phyloP scores from a whole-genome alignment of 2,888 invertebrate genomes.

The Elysia crispata region DNA sequence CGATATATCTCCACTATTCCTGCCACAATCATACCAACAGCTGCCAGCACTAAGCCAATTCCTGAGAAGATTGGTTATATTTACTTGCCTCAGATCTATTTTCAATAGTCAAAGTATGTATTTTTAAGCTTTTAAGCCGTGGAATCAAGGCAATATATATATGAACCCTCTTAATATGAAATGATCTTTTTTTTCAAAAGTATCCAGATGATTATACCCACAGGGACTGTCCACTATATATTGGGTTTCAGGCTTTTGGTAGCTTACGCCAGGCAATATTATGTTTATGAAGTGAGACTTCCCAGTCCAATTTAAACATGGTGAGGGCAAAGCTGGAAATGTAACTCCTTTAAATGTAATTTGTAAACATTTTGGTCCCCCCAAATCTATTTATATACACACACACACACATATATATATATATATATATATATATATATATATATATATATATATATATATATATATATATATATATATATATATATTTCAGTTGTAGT shows the following conservation, averaged over 20 bases:
- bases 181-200: too few relatives aligned
- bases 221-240: too few relatives aligned
- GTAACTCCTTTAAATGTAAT: too few relatives aligned
- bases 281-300: too few relatives aligned
- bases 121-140: conserved; percentile 2
- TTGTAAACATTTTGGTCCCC: not conserved
- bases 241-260: too few relatives aligned
- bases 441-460: conserved; percentile 3
- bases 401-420: conserved; percentile 17
- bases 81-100: not conserved
- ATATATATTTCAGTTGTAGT: not conserved
- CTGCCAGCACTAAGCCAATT: conserved; percentile 36
- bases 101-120: not conserved
- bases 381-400: conserved; percentile 6
- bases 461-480: conserved; percentile 19
- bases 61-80: conserved; percentile 17
- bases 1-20: conserved; percentile 69
- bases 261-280: too few relatives aligned
- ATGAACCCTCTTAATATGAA: not conserved
- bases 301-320: too few relatives aligned
- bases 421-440: not conserved
- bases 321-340: too few relatives aligned
- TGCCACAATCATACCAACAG: conserved; percentile 26
- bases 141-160: not conserved
- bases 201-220: too few relatives aligned